Conservation (phyloP, 2,888 invertebrate genomes). For the Laothoe populi region DNA sequence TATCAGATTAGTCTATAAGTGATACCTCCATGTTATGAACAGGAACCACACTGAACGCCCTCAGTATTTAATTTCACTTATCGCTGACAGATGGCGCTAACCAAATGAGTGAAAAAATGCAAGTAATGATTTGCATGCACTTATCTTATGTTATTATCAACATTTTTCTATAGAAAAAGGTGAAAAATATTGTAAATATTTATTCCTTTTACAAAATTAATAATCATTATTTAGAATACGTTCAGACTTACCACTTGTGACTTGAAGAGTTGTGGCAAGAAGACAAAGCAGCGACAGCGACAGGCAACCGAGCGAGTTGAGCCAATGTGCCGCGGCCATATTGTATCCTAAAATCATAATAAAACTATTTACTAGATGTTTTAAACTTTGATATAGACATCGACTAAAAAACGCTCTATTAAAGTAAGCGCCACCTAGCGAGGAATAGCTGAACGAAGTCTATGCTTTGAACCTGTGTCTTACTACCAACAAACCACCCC, state of each 20-base stretch:
- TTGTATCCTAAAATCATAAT: slow-evolving; percentile 87
- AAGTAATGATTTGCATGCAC: not conserved
- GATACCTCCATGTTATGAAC: too few species aligned
- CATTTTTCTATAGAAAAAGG: too few species aligned
- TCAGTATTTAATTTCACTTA: not conserved
- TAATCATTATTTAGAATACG: too few species aligned
- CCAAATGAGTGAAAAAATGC: too few species aligned
- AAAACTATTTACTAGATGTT: too few species aligned
- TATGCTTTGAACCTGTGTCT: not conserved
- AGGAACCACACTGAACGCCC: not conserved
- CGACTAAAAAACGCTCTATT: not conserved
- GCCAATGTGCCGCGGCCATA: slow-evolving; percentile 93
- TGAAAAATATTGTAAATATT: not conserved
- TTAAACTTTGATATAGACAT: not conserved
- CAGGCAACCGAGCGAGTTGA: slow-evolving; percentile 92
- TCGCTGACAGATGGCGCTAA: not conserved
- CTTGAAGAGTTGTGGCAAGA: slow-evolving; percentile 89
- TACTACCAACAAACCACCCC: not conserved
- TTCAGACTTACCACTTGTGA: slow-evolving; percentile 90
- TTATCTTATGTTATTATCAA: too few species aligned
- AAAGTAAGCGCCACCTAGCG: slow-evolving; percentile 57
- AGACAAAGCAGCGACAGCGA: slow-evolving; percentile 90
- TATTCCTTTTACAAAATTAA: too few species aligned
- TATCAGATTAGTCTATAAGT: too few species aligned
- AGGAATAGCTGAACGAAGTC: slow-evolving; percentile 42